Percentiles rank a stretch among this genome's conserved stretches.
These are phyloP conservation scores for Stegostoma tigrinum DNA, from an alignment of 2,113 vertebrate genomes.

Conservation along the genomic window DNA sequence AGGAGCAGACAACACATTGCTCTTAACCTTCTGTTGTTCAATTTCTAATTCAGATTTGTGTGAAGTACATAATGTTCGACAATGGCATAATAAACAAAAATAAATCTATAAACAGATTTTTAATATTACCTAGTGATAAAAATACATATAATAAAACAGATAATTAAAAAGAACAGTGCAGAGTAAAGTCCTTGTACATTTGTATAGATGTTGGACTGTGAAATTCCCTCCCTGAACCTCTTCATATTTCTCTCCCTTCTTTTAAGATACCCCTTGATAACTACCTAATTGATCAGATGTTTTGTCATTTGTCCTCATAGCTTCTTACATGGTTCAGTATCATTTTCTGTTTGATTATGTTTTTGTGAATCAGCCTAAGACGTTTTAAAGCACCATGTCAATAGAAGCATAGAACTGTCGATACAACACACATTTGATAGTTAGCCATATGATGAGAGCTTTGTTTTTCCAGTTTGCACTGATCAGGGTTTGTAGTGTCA, in stretches of 20 bases:
- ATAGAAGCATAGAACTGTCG: not conserved
- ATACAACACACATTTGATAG: not conserved
- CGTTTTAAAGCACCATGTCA: not conserved
- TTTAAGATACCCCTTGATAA: not conserved
- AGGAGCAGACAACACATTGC: not conserved
- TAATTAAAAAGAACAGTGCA: not conserved
- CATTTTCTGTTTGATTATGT: not conserved
- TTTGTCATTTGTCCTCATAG: not conserved
- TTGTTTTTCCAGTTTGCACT: not conserved
- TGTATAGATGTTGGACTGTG: not conserved
- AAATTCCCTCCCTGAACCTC: not conserved
- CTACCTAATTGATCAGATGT: not conserved
- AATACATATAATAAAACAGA: not conserved
- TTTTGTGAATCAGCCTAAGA: not conserved
- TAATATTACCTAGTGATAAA: not conserved
- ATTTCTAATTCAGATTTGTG: not conserved
- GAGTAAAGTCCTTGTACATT: not conserved
- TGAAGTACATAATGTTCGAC: not conserved
- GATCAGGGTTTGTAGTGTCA: not conserved
- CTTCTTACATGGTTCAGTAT: not conserved
- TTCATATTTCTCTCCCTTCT: no score
- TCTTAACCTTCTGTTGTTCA: slow-evolving; percentile 21
- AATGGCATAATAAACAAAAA: slow-evolving; percentile 15
- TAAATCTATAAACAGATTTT: not conserved
- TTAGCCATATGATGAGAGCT: not conserved